These are phyloP conservation scores for Lytechinus variegatus DNA, from an alignment of 35 echinoderm and acorn worm species.

Conservation along the genomic window DNA sequence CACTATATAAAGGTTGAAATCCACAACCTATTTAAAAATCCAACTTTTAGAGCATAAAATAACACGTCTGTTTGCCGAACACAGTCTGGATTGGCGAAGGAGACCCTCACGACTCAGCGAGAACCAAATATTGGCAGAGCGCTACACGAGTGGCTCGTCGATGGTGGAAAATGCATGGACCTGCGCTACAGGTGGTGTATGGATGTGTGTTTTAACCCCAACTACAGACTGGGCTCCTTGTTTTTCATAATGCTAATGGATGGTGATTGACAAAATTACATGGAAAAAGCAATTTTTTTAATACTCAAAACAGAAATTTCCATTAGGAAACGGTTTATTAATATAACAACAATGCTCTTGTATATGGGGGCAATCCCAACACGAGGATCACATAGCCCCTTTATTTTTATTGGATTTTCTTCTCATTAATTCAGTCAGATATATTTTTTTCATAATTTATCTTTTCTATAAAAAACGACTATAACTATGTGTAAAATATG, in stretches of 20 bases:
- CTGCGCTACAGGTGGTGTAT: neutral
- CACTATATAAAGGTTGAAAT: neutral
- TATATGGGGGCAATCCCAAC: too few relatives aligned
- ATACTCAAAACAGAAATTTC: neutral
- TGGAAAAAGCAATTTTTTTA: neutral
- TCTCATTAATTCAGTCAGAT: too few relatives aligned
- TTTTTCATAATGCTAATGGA: neutral
- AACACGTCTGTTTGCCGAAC: neutral
- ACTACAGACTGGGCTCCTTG: neutral
- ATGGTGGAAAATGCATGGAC: neutral
- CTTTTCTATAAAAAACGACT: too few relatives aligned
- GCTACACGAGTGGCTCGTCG: neutral
- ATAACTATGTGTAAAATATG: too few relatives aligned
- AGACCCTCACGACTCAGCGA: neutral
- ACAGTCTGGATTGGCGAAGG: neutral
- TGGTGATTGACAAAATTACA: neutral
- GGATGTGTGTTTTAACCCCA: neutral
- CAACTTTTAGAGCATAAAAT: neutral
- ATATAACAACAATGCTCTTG: neutral
- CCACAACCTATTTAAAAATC: constrained; percentile 9
- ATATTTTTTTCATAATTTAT: too few relatives aligned
- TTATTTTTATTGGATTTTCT: too few relatives aligned
- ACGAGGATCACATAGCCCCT: too few relatives aligned
- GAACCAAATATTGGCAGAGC: constrained; percentile 9
- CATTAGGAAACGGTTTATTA: neutral